These are phyloP conservation scores for Ips nitidus DNA, from an alignment of 1,140 invertebrate species.

Conservation along the genomic window DNA sequence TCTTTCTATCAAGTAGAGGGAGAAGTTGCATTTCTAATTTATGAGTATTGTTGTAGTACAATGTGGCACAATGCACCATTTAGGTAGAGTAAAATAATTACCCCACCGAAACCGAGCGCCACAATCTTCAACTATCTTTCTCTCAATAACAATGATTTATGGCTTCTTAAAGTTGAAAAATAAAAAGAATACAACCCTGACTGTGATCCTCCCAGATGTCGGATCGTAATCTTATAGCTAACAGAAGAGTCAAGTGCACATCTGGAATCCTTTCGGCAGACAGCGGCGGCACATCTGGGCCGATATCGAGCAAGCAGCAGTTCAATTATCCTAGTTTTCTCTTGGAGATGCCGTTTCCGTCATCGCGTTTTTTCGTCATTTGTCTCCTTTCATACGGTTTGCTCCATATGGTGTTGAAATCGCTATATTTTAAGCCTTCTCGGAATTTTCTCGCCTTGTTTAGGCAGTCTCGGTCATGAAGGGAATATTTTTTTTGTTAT, in stretches of 20 bases:
- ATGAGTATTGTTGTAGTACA: too few relatives aligned
- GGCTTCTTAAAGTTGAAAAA: too few relatives aligned
- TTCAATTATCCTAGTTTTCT: slow-evolving; percentile 12
- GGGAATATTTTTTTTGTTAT: too few relatives aligned
- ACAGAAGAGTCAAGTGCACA: slow-evolving; percentile 22
- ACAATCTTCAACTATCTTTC: too few relatives aligned
- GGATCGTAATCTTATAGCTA: slow-evolving; percentile 16
- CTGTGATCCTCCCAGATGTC: slow-evolving; percentile 11
- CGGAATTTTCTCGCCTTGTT: slow-evolving; percentile 1
- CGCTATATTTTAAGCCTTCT: slow-evolving; percentile 3
- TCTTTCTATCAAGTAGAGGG: too few relatives aligned
- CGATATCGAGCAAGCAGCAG: slow-evolving; percentile 3
- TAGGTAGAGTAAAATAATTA: too few relatives aligned
- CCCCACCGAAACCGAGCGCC: too few relatives aligned
- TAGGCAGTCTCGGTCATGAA: too few relatives aligned
- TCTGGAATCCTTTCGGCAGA: slow-evolving; percentile 17
- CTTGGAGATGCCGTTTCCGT: slow-evolving; percentile 11
- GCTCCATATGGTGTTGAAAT: slow-evolving; percentile 10
- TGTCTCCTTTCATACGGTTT: background rate
- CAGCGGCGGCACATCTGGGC: slow-evolving; percentile 14
- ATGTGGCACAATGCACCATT: too few relatives aligned
- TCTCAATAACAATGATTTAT: too few relatives aligned
- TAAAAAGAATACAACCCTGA: background rate
- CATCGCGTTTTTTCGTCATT: slow-evolving; percentile 7
- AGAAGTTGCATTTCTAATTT: too few relatives aligned